Base-by-base conservation (phyloP, 2,113 vertebrate species). In the Sebastes fasciatus region DNA sequence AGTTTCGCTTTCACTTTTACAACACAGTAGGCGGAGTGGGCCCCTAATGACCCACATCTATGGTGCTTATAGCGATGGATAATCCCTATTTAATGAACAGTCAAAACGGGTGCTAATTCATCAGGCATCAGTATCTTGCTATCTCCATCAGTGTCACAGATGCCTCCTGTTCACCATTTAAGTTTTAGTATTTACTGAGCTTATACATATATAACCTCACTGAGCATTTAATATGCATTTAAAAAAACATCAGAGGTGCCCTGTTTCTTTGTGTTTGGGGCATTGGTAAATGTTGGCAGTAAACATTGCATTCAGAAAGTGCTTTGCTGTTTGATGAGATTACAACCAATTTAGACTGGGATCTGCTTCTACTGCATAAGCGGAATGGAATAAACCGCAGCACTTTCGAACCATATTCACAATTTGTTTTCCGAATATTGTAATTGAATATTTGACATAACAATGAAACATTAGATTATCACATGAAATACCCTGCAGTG, bases 161-260 rank as follows among this genome's bases (percentile, higher is more conserved):
- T 19, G 23, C 46, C 23, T 74, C 26, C 51, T 51, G 66, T 57
- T 71, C 23, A 45, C 19, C 48, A 51, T 8, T 68, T 62, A 21
- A 65, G 77, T 74, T 66, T 73, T 14, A 58, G 40, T 26, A 43
- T 80, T 70, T 64, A 48, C 63, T 79, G 49, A 45, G 45, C 26
- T 69, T 17, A 43, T 63, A 12, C 54, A 58, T 16, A 48, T 45
- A 21, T 17, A 65, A 66, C 49, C 26, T 64, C 10, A 0, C 52
- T n/a, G 16, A 43, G 70, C 54, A 58, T 52, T 26, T 49, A 52
- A 62, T 74, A 67, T 67, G 42, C 73, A 77, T 82, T 71, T 77
- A 61, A 74, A 78, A 75, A 42, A 23, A 6, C 51, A 74, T 60
- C 23, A 60, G 43, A 21, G 4, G 40, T 23, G 19, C 55, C n/a